Evolutionary conservation across 2,888 invertebrate species (phyloP).

Genomic region (Abrostola tripartita): DNA sequence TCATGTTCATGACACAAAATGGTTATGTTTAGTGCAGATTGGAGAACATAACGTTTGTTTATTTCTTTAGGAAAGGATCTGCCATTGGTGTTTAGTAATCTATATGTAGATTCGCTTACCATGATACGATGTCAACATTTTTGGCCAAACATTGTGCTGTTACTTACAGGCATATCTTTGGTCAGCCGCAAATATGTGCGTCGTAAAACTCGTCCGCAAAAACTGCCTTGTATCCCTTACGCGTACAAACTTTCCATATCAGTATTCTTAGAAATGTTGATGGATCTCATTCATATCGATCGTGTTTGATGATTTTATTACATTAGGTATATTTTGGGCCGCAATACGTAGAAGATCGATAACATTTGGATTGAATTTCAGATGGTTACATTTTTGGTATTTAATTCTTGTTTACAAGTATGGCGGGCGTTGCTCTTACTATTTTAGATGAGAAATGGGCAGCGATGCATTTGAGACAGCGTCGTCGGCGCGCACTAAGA

Average conservation of each 20-base stretch:
- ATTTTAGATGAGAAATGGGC: conserved; percentile 85
- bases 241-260: conserved; percentile 61
- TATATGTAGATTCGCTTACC: conserved; percentile 36
- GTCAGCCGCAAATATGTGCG: conserved; percentile 59
- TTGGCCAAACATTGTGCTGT: conserved; percentile 56
- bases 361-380: conserved; percentile 29
- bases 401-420: conserved; percentile 57
- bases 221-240: conserved; percentile 68
- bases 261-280: conserved; percentile 58
- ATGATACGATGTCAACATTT: conserved; percentile 53
- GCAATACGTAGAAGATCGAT: conserved; percentile 43
- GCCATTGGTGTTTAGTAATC: conserved; percentile 12
- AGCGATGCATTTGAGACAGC: conserved; percentile 78
- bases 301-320: conserved; percentile 55
- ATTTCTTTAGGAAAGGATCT: conserved; percentile 29
- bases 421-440: conserved; percentile 71
- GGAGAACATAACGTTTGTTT: conserved; percentile 22
- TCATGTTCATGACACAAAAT: conserved; percentile 30
- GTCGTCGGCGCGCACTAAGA: conserved; percentile 70
- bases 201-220: conserved; percentile 67
- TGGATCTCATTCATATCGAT: conserved; percentile 51
- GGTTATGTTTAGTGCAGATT: conserved; percentile 17
- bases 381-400: neutral
- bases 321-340: conserved; percentile 31
- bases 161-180: conserved; percentile 62